These are phyloP conservation scores for Macaca fascicularis DNA, from an alignment of 2,113 vertebrate genomes.

Conservation along the genomic window T2T-MFA8v1.1 NC_088390.1:17868501-17869000, in stretches of 20 bases:
- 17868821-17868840: neutral
- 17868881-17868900: neutral
- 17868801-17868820: neutral
- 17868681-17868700: neutral
- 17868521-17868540: neutral
- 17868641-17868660: neutral
- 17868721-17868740: neutral
- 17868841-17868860: neutral
- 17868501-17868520: neutral
- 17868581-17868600: neutral
- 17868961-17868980: neutral
- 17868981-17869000: neutral
- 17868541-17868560: too few species aligned
- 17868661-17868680: neutral
- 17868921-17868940: neutral
- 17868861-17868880: neutral
- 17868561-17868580: neutral
- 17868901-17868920: neutral
- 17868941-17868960: neutral
- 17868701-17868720: neutral
- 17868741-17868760: neutral
- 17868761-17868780: neutral
- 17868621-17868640: fast-evolving
- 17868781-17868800: neutral
- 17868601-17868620: neutral